phyloP scores from a whole-genome alignment of 2,113 vertebrate genomes.

The Sialia sialis region DNA sequence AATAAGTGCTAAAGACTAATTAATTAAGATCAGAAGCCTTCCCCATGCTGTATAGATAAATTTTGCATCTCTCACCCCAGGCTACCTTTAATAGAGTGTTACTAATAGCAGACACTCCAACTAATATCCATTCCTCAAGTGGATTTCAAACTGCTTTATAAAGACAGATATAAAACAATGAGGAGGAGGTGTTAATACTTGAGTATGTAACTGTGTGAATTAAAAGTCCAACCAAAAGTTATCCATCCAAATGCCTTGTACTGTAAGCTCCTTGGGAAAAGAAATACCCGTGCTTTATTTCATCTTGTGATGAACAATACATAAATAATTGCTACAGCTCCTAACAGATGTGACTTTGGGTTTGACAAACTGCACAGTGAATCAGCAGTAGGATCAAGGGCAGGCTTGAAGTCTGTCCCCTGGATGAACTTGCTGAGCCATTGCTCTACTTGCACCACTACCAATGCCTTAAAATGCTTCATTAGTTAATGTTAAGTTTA shows the following conservation, averaged over 20 bases:
- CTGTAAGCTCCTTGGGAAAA: not conserved
- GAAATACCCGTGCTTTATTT: not conserved
- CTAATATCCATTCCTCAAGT: not conserved
- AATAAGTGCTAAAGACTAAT: not conserved
- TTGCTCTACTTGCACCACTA: not conserved
- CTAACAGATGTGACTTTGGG: constrained; percentile 9
- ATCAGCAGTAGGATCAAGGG: constrained; percentile 24
- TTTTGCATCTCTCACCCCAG: not conserved
- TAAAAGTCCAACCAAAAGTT: not conserved
- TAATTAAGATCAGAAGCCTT: not conserved
- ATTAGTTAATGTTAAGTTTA: not conserved
- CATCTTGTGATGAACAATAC: not conserved
- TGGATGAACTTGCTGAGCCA: not conserved
- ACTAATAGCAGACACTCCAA: not conserved
- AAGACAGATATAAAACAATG: not conserved
- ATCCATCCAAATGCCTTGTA: not conserved
- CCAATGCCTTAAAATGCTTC: not conserved
- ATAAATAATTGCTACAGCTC: not conserved
- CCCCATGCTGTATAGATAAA: not conserved
- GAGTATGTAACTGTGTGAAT: not conserved
- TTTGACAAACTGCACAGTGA: not conserved
- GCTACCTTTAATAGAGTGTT: not conserved
- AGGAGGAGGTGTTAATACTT: not conserved
- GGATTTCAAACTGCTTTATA: not conserved
- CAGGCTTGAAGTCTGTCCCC: not conserved